Evolutionary conservation across 2,797 vertebrate species (phyloP).

Genomic region (Holocentrus rufus): DNA sequence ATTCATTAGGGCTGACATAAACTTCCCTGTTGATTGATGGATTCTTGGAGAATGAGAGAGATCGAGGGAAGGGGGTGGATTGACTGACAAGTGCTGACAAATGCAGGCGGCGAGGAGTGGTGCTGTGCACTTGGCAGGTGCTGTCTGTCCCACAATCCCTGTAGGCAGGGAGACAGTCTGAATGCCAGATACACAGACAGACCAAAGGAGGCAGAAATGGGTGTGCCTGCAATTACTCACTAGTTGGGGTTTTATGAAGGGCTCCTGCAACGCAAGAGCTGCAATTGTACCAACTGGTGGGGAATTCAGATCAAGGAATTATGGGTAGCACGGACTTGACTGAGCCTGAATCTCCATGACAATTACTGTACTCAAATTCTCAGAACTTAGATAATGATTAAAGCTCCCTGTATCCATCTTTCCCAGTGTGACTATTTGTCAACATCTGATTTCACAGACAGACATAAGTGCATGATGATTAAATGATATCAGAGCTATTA

Average conservation of each 20-base stretch:
- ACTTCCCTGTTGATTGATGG: neutral
- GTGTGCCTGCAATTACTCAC: slow-evolving; percentile 44
- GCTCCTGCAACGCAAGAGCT: slow-evolving; percentile 7
- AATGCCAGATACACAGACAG: slow-evolving; percentile 33
- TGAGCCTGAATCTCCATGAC: neutral
- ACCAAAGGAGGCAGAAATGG: slow-evolving; percentile 24
- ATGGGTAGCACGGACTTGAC: neutral
- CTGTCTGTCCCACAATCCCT: slow-evolving; percentile 26
- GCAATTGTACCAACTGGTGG: slow-evolving; percentile 20
- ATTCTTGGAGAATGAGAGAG: neutral
- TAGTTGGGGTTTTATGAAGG: slow-evolving; percentile 1
- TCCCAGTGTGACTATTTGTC: neutral
- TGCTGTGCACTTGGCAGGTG: slow-evolving; percentile 25
- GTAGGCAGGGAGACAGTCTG: slow-evolving; percentile 15
- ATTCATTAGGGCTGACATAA: neutral
- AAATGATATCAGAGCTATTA: neutral
- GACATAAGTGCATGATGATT: neutral
- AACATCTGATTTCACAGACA: neutral
- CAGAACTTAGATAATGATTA: neutral
- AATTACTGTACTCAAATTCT: neutral
- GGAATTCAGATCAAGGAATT: neutral
- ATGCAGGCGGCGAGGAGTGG: slow-evolving; percentile 20
- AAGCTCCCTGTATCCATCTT: neutral
- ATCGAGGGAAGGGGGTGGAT: neutral
- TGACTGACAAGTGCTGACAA: slow-evolving; percentile 39